Percentiles rank a stretch among this genome's conserved stretches.
phyloP scores from a whole-genome alignment of 1,140 invertebrate species.

The Sinonovacula constricta region DNA sequence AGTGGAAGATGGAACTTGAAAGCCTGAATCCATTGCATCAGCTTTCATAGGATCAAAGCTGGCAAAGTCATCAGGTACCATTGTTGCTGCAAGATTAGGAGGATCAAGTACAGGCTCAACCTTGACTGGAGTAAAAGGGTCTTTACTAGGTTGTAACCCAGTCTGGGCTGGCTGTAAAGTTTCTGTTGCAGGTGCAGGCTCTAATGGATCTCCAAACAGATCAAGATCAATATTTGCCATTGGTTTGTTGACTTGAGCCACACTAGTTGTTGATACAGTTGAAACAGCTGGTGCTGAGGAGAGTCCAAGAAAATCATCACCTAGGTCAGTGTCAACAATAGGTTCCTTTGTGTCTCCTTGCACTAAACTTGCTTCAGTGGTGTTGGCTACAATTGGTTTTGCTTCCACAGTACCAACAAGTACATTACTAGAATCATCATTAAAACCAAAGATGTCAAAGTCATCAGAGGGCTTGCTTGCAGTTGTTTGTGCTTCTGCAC shows the following conservation, averaged over 20 bases:
- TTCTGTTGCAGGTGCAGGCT: background rate
- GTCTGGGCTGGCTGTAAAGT: background rate
- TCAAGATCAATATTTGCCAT: too few relatives aligned
- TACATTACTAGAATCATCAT: background rate
- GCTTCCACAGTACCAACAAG: background rate
- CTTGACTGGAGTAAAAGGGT: background rate
- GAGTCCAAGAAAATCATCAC: too few relatives aligned
- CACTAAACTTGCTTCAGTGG: too few relatives aligned
- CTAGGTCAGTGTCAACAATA: too few relatives aligned
- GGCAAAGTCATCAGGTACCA: slow-evolving; percentile 36
- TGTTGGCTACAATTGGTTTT: background rate
- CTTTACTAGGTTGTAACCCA: background rate
- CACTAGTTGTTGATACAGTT: too few relatives aligned
- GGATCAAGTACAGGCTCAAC: background rate
- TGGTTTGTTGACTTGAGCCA: too few relatives aligned
- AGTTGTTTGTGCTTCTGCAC: background rate
- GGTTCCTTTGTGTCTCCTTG: too few relatives aligned
- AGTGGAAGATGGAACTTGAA: too few relatives aligned
- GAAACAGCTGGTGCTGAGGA: too few relatives aligned
- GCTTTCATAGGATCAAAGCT: slow-evolving; percentile 50
- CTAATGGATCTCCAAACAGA: background rate
- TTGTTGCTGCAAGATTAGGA: slow-evolving; percentile 10
- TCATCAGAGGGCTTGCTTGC: slow-evolving; percentile 6
- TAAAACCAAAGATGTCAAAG: background rate
- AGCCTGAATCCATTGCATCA: too few relatives aligned